phyloP scores from a whole-genome alignment of 2,888 invertebrate species.

The Lasioglossum leucozonium region DNA sequence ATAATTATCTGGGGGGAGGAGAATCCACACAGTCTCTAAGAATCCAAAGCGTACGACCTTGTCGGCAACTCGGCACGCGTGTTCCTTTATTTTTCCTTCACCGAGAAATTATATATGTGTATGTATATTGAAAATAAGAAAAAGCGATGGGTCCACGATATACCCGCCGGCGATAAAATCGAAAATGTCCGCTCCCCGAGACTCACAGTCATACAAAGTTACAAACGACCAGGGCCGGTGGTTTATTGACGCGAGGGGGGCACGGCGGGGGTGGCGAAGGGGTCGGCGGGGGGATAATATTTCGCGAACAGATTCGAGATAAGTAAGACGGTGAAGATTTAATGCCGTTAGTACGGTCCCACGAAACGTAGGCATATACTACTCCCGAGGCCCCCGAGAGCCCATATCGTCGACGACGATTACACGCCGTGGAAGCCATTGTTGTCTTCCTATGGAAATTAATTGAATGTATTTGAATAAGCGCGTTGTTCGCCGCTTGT shows the following conservation, averaged over 20 bases:
- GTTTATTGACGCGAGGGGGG: slow-evolving; percentile 44
- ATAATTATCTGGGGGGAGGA: neutral
- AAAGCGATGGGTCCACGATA: slow-evolving; percentile 7
- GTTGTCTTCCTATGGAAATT: slow-evolving; percentile 84
- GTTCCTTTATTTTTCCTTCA: neutral
- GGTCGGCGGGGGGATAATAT: slow-evolving; percentile 43
- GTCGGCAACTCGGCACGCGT: neutral
- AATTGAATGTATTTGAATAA: slow-evolving; percentile 84
- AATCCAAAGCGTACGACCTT: neutral
- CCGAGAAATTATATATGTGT: neutral
- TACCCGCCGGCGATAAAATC: slow-evolving; percentile 29
- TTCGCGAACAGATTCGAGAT: slow-evolving; percentile 58
- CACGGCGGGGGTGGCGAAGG: neutral
- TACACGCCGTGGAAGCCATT: slow-evolving; percentile 77
- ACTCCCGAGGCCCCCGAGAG: neutral
- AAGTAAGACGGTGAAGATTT: slow-evolving; percentile 61
- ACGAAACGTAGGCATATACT: slow-evolving; percentile 60
- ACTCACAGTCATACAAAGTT: slow-evolving; percentile 26
- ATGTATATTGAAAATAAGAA: neutral
- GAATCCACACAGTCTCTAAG: neutral
- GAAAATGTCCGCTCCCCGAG: slow-evolving; percentile 23
- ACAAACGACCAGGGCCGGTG: slow-evolving; percentile 42
- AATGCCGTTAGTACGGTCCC: slow-evolving; percentile 65
- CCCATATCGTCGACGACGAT: slow-evolving; percentile 67
- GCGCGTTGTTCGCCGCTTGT: slow-evolving; percentile 81